phyloP scores from a whole-genome alignment of 2,888 invertebrate genomes.

The Trachelus tabidus region DNA sequence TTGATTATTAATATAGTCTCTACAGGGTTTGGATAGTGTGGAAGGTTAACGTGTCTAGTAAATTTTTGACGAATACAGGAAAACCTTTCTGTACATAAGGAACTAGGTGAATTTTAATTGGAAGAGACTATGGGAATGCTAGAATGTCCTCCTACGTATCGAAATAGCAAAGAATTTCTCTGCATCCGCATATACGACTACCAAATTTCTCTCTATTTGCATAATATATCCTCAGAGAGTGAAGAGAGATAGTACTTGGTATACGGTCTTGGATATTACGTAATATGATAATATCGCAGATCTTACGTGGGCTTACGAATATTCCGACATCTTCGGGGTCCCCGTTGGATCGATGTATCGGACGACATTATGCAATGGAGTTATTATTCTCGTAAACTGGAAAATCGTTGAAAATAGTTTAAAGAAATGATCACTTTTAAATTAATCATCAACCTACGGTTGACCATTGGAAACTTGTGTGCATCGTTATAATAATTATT shows the following conservation, averaged over 20 bases:
- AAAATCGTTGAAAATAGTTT: neutral
- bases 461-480: neutral
- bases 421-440: neutral
- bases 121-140: neutral
- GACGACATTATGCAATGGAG: neutral
- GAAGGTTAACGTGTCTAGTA: neutral
- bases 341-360: neutral
- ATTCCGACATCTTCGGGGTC: neutral
- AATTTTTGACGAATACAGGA: neutral
- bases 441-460: too few relatives aligned
- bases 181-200: constrained; percentile 12
- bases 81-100: neutral
- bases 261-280: constrained; percentile 1
- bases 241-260: constrained; percentile 18
- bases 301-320: constrained; percentile 10
- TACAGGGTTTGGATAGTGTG: neutral
- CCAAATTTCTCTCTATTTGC: constrained; percentile 33
- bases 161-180: constrained; percentile 21
- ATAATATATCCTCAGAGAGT: constrained; percentile 25
- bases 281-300: constrained; percentile 24
- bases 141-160: neutral
- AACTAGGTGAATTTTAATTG: neutral
- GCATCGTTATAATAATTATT: too few relatives aligned
- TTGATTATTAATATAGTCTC: neutral
- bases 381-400: neutral